phyloP scores from a whole-genome alignment of 2,797 vertebrate species.

The Coracias cyanogaster region DNA sequence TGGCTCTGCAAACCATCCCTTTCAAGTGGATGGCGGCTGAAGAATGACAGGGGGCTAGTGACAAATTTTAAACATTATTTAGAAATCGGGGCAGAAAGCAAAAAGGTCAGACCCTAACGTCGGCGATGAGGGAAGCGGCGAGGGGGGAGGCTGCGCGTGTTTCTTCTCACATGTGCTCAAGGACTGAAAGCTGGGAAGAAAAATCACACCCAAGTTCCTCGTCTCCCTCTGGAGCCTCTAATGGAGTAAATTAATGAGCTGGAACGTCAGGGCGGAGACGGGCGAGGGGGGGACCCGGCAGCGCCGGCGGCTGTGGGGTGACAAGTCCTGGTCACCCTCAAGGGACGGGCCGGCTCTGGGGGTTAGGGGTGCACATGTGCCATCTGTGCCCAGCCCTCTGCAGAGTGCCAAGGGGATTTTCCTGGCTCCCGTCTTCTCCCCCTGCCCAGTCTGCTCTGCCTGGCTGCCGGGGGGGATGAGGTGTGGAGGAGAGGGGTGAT shows the following conservation, averaged over 20 bases:
- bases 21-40: neutral
- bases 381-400: neutral
- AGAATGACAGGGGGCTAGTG: conserved; percentile 43
- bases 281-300: rapidly evolving
- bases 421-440: neutral
- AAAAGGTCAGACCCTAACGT: neutral
- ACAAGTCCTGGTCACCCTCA: neutral
- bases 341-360: neutral
- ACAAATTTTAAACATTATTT: conserved; percentile 49
- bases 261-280: neutral
- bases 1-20: conserved; percentile 35
- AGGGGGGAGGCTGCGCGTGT: rapidly evolving
- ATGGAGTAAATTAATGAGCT: conserved; percentile 26
- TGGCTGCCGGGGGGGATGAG: neutral
- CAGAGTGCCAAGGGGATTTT: neutral
- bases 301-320: rapidly evolving
- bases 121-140: neutral
- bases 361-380: rapidly evolving
- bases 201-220: conserved; percentile 23
- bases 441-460: neutral
- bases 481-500: neutral
- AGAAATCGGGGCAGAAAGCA: conserved; percentile 33
- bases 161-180: conserved; percentile 44
- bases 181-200: neutral
- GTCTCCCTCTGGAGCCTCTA: neutral